Evolutionary conservation across 2,888 invertebrate species (phyloP).

Genomic region (Mimachlamys varia): DNA sequence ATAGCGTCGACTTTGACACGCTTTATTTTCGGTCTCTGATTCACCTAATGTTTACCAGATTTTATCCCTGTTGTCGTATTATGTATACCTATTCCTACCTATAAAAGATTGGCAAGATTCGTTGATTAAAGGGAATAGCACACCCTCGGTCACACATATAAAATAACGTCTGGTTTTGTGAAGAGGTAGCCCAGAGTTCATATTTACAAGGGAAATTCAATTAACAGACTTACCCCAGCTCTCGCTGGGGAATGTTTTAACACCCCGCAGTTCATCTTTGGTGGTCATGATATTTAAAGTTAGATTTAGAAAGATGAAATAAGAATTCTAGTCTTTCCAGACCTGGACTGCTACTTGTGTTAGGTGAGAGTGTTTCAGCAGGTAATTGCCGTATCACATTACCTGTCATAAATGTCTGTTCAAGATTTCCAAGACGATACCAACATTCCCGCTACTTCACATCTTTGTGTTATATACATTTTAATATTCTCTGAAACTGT

Average conservation of each 20-base stretch:
- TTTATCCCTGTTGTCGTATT: not conserved
- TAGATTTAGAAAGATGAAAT: slow-evolving; percentile 10
- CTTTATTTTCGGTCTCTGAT: not conserved
- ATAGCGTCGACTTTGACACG: no score
- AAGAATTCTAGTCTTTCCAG: not conserved
- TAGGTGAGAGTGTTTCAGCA: not conserved
- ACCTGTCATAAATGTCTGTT: not conserved
- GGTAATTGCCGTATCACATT: not conserved
- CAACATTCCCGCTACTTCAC: not conserved
- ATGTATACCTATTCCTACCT: not conserved
- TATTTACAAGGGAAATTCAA: no score
- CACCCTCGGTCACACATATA: not conserved
- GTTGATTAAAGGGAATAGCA: not conserved
- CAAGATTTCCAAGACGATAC: not conserved
- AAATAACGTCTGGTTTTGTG: not conserved
- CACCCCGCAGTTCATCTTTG: not conserved
- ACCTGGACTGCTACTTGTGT: not conserved
- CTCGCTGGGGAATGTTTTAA: not conserved
- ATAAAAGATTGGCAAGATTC: not conserved
- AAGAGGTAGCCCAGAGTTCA: no score
- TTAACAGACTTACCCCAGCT: not conserved
- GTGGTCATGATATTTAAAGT: not conserved
- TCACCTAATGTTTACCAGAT: not conserved
- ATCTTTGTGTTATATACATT: not conserved
- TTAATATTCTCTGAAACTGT: not conserved